Evolutionary conservation across 2,888 invertebrate genomes (phyloP), one percentile per base, ranked within the genome.

Genomic region (Brachyptera putata): DNA sequence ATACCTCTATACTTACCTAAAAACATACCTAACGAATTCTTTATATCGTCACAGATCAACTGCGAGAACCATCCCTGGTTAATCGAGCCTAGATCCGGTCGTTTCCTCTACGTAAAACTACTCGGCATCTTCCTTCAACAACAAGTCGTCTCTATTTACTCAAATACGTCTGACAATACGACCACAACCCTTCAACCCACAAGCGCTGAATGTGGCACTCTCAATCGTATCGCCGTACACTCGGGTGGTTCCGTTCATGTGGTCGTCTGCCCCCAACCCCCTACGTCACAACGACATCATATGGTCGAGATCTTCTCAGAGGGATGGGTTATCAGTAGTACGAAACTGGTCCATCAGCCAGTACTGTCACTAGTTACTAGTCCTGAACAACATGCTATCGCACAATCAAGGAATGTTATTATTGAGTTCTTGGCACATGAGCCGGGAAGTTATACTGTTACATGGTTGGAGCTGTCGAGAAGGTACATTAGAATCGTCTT

Each of bases 401-500:
- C 58, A 59, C 68, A 71, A n/a, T 68, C 75, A 49, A 74, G 75
- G 66, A 0, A 75, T 73, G 61, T 93, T 30, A 83, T 89, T 57
- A 84, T 92, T 0, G 92, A 93, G 70, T 89, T 91, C 68, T 78
- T 91, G 64, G 85, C 89, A 37, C 82, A 83, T 58, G 90, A 91
- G 69, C 80, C 82, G 56, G 89, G 86, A 21, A 80, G 84, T 7
- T 92, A 90, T 72, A 81, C 82, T 49, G 81, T 92, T 49, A 85
- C 87, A 62, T 93, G 92, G 92, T 79, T 92, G 73, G 92, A 93
- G 75, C 80, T 92, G 69, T 83, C 87, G 63, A 84, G 83, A 71
- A 79, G 82, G 82, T 82, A 70, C 68, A 63, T 21, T n/a, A n/a
- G n/a, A n/a, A n/a, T n/a, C n/a, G n/a, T n/a, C n/a, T n/a, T n/a